Base-by-base conservation (phyloP, 2,113 vertebrate species). In the Puffinus mauretanicus region DNA sequence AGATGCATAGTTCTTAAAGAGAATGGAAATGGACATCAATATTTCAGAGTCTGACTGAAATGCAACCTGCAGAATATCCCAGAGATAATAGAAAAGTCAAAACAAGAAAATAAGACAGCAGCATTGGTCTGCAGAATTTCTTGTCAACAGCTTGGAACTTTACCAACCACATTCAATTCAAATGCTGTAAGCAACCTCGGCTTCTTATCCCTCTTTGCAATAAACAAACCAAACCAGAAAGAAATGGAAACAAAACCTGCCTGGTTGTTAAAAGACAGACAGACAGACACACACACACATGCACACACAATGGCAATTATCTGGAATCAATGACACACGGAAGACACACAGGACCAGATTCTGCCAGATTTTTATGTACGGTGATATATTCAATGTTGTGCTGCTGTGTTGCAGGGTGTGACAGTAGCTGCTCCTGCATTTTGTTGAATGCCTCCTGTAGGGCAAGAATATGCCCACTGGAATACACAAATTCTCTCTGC, bases 1-100 rank as follows among this genome's bases (percentile, higher is more conserved):
- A 88, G 69, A 69, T 14, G 29, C 2, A 54, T 32, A 81, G 14
- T 66, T 90, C n/a, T 96, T 94, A 94, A 95, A 36, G 17, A 55
- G 16, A 40, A 91, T 85, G 36, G 90, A 95, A 94, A 95, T 36
- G 29, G 40, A 93, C n/a, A 92, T 66, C 18, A 73, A 34, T 94
- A 91, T 94, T 75, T 62, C 42, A 96, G 42, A 79, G 24, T 36
- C 11, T 88, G 26, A 85, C 36, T 92, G 70, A 93, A 94, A 91
- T 72, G 34, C 55, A 96, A 93, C 73, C 34, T 86, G 10, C 15
- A 76, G 61, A 75, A 73, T 91, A 84, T 32, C 20, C 26, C 16
- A 88, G 16, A 92, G 36, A 73, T 62, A 93, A 92, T 1, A 94
- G 73, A 88, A 97, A 96, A 97, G 90, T 69, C n/a, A 93, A 94